These are phyloP conservation scores for Ruditapes philippinarum DNA, from an alignment of 1,140 invertebrate genomes.

Conservation along the genomic window DNA sequence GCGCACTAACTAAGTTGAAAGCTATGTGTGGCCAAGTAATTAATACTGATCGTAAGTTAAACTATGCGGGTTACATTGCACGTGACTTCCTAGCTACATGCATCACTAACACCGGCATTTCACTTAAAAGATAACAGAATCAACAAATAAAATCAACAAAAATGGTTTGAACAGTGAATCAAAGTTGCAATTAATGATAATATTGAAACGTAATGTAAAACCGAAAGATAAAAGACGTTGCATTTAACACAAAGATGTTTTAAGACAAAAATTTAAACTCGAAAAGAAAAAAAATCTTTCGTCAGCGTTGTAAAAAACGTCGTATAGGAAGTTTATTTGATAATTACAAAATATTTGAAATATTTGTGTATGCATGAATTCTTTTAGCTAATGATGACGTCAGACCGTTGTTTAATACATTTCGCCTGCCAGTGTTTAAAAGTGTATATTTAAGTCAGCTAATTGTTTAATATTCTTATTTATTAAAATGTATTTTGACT, in stretches of 20 bases:
- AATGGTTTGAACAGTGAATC: background rate
- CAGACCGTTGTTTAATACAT: no score
- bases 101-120: constrained; percentile 14
- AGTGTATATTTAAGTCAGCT: no score
- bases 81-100: background rate
- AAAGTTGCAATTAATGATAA: background rate
- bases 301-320: background rate
- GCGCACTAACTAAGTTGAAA: no score
- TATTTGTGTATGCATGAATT: no score
- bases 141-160: background rate
- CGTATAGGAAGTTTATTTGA: no score
- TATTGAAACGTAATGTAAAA: background rate
- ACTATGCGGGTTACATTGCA: constrained; percentile 1
- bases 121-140: background rate
- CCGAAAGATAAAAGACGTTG: background rate
- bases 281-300: background rate
- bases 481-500: constrained; percentile 59
- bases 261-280: background rate
- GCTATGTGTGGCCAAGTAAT: background rate
- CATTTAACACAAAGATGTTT: background rate
- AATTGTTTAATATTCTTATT: no score
- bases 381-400: no score
- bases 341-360: no score
- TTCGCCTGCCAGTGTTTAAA: no score
- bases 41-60: constrained; percentile 4